Evolutionary conservation across 2,888 invertebrate genomes (phyloP).

Genomic region (Leptinotarsa rubiginosa): DNA sequence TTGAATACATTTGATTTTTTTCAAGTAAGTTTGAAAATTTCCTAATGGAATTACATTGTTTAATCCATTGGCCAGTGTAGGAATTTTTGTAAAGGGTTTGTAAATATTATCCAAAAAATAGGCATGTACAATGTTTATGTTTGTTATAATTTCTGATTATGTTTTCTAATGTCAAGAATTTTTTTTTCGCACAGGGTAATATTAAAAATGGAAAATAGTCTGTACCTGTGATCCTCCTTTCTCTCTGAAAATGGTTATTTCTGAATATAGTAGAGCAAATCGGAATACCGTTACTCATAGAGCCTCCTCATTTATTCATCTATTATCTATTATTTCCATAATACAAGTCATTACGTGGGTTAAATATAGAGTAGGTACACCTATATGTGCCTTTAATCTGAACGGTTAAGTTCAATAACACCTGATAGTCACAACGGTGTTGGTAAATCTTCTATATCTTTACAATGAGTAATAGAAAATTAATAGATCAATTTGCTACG

Average conservation of each 20-base stretch:
- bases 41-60: no score
- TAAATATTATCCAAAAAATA: no score
- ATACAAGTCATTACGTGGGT: slow-evolving; percentile 41
- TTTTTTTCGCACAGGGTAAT: not conserved
- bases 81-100: no score
- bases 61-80: no score
- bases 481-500: slow-evolving; percentile 26
- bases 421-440: slow-evolving; percentile 26
- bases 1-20: no score
- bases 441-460: slow-evolving; percentile 24
- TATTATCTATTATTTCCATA: slow-evolving; percentile 41
- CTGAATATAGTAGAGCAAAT: not conserved
- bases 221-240: not conserved
- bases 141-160: no score
- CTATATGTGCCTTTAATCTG: slow-evolving; percentile 31
- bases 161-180: no score
- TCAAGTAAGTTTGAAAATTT: no score
- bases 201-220: no score
- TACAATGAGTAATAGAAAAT: slow-evolving; percentile 28
- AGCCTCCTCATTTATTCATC: slow-evolving; percentile 30
- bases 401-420: slow-evolving; percentile 37
- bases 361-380: slow-evolving; percentile 37
- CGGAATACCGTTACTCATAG: slow-evolving; percentile 29
- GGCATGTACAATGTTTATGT: no score
- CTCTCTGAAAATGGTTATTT: not conserved